Conservation (phyloP, 2,888 invertebrate species). For the Crepidodera aurea region DNA sequence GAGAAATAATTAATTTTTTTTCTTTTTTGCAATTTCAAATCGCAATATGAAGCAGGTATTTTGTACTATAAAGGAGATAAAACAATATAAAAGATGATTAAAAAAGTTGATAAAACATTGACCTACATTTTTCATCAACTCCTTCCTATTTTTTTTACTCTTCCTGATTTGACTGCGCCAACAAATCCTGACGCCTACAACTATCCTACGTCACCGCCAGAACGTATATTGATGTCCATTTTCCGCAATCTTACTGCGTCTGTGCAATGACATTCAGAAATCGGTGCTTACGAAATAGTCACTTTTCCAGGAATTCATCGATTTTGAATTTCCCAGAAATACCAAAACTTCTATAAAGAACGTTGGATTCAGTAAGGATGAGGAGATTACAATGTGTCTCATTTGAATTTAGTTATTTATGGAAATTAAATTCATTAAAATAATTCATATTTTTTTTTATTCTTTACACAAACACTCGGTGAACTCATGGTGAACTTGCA, state of each 20-base stretch:
- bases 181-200: slow-evolving; percentile 7
- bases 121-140: no score
- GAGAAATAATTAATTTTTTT: no score
- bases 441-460: no score
- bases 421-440: no score
- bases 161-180: background rate
- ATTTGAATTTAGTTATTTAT: background rate
- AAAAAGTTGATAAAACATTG: no score
- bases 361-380: slow-evolving; percentile 11
- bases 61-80: no score
- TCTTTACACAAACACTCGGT: no score
- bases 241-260: background rate
- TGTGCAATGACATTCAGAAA: slow-evolving; percentile 12
- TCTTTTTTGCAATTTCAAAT: no score
- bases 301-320: slow-evolving; percentile 26
- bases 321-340: slow-evolving; percentile 16
- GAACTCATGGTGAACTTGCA: no score
- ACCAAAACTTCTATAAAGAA: slow-evolving; percentile 14
- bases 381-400: background rate
- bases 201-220: slow-evolving; percentile 7
- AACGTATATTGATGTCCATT: slow-evolving; percentile 12
- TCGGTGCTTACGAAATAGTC: slow-evolving; percentile 18
- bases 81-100: no score
- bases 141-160: no score
- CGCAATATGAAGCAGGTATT: no score